Conservation (phyloP, 2,113 vertebrate species). For the Oreochromis tanganicae region DNA sequence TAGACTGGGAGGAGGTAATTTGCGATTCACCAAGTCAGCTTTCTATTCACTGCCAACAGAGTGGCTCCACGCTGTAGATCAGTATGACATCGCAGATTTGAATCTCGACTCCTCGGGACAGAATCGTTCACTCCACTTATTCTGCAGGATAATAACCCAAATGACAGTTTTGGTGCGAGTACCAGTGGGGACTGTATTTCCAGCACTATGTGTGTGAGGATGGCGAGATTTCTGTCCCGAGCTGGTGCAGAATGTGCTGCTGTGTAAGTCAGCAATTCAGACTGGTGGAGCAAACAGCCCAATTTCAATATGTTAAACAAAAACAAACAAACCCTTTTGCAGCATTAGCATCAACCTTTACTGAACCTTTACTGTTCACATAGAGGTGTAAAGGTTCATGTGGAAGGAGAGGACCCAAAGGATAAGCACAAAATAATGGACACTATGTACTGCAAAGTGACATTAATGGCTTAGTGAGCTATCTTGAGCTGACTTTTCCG, state of each 20-base stretch:
- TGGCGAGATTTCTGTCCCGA: neutral
- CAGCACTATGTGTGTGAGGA: neutral
- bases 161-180: neutral
- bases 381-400: neutral
- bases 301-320: neutral
- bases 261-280: neutral
- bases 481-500: neutral
- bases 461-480: neutral
- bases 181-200: neutral
- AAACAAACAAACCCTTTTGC: neutral
- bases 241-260: neutral
- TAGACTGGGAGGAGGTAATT: neutral
- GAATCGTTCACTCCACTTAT: neutral
- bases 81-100: conserved; percentile 9
- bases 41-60: neutral
- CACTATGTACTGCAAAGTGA: neutral
- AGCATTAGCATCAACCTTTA: neutral
- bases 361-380: neutral
- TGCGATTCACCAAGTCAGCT: conserved; percentile 2
- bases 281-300: neutral
- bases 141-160: neutral
- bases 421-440: neutral
- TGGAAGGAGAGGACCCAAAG: neutral
- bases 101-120: neutral
- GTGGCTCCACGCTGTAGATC: neutral